These are phyloP conservation scores for Drosophila macrothrix DNA, from an alignment of 2,888 invertebrate genomes.

Conservation along the genomic window DNA sequence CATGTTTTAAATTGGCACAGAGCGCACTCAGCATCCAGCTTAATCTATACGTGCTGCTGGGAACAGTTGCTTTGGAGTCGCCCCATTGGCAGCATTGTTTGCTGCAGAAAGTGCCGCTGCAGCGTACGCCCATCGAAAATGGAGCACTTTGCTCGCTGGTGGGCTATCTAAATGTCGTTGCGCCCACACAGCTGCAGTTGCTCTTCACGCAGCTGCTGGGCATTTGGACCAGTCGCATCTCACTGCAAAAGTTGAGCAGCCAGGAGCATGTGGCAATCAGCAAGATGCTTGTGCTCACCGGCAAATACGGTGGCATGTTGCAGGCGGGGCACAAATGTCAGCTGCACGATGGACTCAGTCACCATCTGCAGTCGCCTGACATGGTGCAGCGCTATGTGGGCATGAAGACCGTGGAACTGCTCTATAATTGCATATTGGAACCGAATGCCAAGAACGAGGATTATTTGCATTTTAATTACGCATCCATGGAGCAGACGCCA, in stretches of 20 bases:
- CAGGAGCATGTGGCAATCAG: slow-evolving; percentile 90
- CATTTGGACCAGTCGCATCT: slow-evolving; percentile 89
- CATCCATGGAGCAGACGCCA: slow-evolving; percentile 86
- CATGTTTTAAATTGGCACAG: slow-evolving; percentile 84
- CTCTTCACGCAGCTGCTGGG: slow-evolving; percentile 87
- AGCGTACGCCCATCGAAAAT: slow-evolving; percentile 86
- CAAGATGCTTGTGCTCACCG: slow-evolving; percentile 88
- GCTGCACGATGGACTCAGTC: slow-evolving; percentile 88
- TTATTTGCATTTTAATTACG: slow-evolving; percentile 89
- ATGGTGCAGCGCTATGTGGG: slow-evolving; percentile 88
- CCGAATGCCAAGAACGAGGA: slow-evolving; percentile 85
- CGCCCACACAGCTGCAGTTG: slow-evolving; percentile 81
- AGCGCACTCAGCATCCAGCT: slow-evolving; percentile 87
- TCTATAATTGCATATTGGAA: slow-evolving; percentile 86
- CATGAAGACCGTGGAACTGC: slow-evolving; percentile 90
- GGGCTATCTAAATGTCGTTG: slow-evolving; percentile 86
- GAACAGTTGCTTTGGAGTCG: slow-evolving; percentile 85
- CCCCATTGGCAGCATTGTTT: slow-evolving; percentile 89
- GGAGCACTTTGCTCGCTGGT: slow-evolving; percentile 87
- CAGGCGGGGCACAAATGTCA: slow-evolving; percentile 79
- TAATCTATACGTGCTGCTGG: slow-evolving; percentile 84
- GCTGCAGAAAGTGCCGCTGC: slow-evolving; percentile 87
- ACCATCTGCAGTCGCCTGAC: slow-evolving; percentile 89
- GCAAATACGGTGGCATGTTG: slow-evolving; percentile 84
- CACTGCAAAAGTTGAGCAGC: slow-evolving; percentile 87